A percentile compares a stretch with the other conserved stretches of the same genome.
These are phyloP conservation scores for Protaetia brevitarsis DNA, from an alignment of 1,140 invertebrate species.

Conservation along the genomic window DNA sequence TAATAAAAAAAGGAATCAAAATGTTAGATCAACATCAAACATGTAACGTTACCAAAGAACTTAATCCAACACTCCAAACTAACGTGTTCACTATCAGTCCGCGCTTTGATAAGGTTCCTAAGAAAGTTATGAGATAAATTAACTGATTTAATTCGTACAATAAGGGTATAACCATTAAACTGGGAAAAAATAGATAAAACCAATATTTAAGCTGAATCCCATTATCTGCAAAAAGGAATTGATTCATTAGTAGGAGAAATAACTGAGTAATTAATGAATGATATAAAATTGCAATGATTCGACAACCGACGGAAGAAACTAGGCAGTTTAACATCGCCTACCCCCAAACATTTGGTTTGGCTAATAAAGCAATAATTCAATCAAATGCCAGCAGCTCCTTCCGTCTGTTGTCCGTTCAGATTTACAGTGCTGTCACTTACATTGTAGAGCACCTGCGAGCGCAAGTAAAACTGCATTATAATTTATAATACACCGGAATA, in stretches of 20 bases:
- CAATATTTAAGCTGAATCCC: background rate
- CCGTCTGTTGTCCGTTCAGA: background rate
- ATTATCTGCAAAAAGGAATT: background rate
- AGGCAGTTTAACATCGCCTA: too few relatives aligned
- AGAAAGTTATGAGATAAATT: background rate
- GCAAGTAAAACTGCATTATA: background rate
- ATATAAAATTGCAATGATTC: too few relatives aligned
- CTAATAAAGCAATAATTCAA: too few relatives aligned
- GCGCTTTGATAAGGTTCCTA: background rate
- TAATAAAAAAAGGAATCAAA: background rate
- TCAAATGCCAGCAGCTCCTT: too few relatives aligned
- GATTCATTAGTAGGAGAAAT: background rate
- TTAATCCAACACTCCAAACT: background rate
- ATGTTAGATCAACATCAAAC: background rate
- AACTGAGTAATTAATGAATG: too few relatives aligned
- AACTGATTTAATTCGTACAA: background rate
- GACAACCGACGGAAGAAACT: too few relatives aligned
- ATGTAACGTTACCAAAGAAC: background rate
- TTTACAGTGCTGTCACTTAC: background rate
- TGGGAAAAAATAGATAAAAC: background rate
- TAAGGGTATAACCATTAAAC: background rate
- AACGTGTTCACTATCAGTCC: background rate
- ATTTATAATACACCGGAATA: background rate
- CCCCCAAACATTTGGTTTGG: too few relatives aligned
- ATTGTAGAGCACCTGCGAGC: background rate